These are phyloP conservation scores for Coelogynopora nodosa DNA, from an alignment of 2,888 invertebrate species.

Conservation along the genomic window DNA sequence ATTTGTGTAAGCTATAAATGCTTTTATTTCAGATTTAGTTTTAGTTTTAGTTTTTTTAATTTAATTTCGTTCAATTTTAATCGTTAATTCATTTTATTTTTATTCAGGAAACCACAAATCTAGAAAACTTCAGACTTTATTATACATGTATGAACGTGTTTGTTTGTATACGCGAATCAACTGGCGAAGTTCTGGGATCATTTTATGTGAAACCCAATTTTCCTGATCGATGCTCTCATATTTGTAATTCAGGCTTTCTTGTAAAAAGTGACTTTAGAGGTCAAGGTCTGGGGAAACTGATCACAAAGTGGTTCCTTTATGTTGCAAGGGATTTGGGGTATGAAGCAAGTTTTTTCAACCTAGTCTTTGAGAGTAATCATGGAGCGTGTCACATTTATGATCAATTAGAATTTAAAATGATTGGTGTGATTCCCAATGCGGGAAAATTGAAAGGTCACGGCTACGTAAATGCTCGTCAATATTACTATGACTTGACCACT, in stretches of 20 bases:
- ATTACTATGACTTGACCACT: slow-evolving; percentile 51
- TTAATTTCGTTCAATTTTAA: no score
- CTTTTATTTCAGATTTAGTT: no score
- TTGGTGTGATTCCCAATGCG: slow-evolving; percentile 51
- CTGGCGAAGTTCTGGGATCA: slow-evolving; percentile 49
- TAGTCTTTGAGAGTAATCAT: slow-evolving; percentile 51
- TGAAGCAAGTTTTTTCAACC: slow-evolving; percentile 50
- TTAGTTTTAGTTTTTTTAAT: no score
- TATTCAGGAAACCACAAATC: neutral
- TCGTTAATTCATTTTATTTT: neutral
- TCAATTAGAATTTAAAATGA: slow-evolving; percentile 50
- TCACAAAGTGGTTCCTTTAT: slow-evolving; percentile 49
- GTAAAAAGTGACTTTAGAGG: slow-evolving; percentile 48
- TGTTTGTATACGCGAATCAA: slow-evolving; percentile 47
- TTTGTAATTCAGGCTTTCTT: slow-evolving; percentile 51
- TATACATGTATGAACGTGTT: slow-evolving; percentile 50
- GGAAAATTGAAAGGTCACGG: slow-evolving; percentile 50
- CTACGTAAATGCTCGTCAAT: slow-evolving; percentile 50
- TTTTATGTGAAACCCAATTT: slow-evolving; percentile 52
- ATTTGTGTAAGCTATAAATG: no score
- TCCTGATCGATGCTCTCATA: slow-evolving; percentile 52
- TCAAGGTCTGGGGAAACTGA: slow-evolving; percentile 49
- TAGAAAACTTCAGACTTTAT: slow-evolving; percentile 50
- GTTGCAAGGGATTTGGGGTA: slow-evolving; percentile 51
- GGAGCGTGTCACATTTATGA: slow-evolving; percentile 49